Evolutionary conservation across 2,113 vertebrate genomes (phyloP).

Genomic region (Apteryx owenii): DNA sequence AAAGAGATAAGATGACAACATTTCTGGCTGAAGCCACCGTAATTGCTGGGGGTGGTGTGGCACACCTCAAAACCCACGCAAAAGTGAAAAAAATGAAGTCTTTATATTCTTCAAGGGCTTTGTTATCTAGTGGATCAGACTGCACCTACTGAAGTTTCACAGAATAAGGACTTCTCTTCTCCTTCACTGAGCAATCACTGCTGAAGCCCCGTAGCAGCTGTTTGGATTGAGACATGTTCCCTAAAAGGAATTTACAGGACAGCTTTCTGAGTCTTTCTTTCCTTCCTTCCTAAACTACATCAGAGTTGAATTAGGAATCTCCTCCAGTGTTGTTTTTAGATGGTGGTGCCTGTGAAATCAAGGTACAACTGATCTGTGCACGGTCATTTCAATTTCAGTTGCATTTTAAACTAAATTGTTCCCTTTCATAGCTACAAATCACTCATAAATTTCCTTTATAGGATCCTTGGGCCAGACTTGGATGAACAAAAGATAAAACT

Average conservation of each 20-base stretch:
- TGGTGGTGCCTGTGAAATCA: neutral
- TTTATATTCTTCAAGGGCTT: neutral
- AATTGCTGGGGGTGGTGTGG: neutral
- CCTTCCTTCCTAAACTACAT: neutral
- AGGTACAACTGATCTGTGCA: neutral
- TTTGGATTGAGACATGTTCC: neutral
- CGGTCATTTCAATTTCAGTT: neutral
- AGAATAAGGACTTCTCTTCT: neutral
- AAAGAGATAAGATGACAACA: fast-evolving
- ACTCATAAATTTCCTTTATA: neutral
- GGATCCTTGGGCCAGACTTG: neutral
- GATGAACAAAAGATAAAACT: neutral
- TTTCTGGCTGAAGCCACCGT: neutral
- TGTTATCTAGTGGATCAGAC: neutral
- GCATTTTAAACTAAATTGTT: neutral
- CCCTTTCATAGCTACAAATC: neutral
- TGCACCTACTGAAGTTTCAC: neutral
- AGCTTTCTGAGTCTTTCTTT: neutral
- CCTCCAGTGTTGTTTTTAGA: neutral
- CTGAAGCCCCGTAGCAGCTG: neutral
- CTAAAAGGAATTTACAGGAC: neutral
- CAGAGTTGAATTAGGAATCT: neutral
- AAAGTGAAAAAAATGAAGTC: neutral
- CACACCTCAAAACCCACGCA: neutral
- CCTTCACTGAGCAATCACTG: neutral